A percentile compares a stretch with the other conserved stretches of the same genome.
These are phyloP conservation scores for Danaus melanippus DNA, from an alignment of 1,140 invertebrate genomes.

Conservation along the genomic window DNA sequence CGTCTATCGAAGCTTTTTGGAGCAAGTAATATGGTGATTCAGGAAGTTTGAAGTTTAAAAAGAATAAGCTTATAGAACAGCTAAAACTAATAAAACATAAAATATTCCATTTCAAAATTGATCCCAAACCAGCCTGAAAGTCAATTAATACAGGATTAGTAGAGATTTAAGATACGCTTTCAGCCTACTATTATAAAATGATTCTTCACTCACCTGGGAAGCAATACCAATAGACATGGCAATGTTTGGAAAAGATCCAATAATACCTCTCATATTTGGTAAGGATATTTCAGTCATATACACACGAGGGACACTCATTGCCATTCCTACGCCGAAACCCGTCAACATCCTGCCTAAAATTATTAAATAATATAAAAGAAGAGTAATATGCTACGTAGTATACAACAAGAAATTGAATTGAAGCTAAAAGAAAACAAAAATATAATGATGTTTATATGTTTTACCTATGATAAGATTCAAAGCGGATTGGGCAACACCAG, in stretches of 20 bases:
- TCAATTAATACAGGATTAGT: background rate
- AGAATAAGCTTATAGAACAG: conserved; percentile 22
- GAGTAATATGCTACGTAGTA: no score
- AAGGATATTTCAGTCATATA: conserved; percentile 75
- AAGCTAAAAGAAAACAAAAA: no score
- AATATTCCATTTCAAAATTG: conserved; percentile 27
- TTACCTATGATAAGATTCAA: conserved; percentile 38
- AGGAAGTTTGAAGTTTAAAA: conserved; percentile 28
- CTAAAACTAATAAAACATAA: conserved; percentile 26
- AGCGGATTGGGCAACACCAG: conserved; percentile 23
- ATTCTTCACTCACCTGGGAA: conserved; percentile 27
- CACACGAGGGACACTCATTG: conserved; percentile 69
- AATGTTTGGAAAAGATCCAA: conserved; percentile 75
- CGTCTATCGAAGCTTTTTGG: conserved; percentile 19
- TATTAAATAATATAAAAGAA: background rate
- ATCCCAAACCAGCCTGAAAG: conserved; percentile 38
- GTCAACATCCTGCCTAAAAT: conserved; percentile 41
- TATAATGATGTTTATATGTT: background rate
- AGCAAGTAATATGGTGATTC: conserved; percentile 49
- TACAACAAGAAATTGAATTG: no score
- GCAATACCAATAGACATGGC: conserved; percentile 73
- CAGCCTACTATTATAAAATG: no score
- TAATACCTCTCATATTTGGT: conserved; percentile 72
- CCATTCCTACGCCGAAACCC: conserved; percentile 75
- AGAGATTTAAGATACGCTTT: no score